phyloP scores from a whole-genome alignment of 2,888 invertebrate species.

The Pediacus dermestoides region DNA sequence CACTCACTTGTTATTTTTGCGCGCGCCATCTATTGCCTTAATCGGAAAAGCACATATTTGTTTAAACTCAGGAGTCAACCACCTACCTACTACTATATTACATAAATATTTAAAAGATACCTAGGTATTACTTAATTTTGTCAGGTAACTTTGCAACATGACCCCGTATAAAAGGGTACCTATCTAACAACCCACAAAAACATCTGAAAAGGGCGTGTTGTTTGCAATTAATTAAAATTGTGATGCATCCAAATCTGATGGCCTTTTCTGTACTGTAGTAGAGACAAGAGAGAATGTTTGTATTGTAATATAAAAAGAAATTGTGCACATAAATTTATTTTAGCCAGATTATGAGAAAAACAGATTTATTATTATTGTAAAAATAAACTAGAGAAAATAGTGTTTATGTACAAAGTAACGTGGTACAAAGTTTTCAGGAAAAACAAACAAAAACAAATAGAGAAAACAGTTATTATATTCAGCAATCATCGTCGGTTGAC shows the following conservation, averaged over 20 bases:
- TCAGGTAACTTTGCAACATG: constrained; percentile 24
- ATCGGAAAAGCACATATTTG: constrained; percentile 39
- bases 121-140: constrained; percentile 22
- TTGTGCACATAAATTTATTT: not conserved
- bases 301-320: constrained; percentile 6
- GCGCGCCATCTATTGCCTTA: constrained; percentile 38
- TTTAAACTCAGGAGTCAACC: constrained; percentile 45
- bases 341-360: constrained; percentile 3
- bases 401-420: constrained; percentile 41
- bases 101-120: no score
- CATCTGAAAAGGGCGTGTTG: no score
- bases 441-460: no score
- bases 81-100: no score
- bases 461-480: constrained; percentile 31
- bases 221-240: constrained; percentile 21
- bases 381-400: constrained; percentile 14
- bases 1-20: constrained; percentile 34
- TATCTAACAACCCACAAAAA: not conserved
- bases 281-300: constrained; percentile 5
- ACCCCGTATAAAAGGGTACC: no score
- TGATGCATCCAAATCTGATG: constrained; percentile 26
- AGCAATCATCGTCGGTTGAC: constrained; percentile 37
- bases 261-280: constrained; percentile 36
- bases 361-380: constrained; percentile 21
- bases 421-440: constrained; percentile 50